Conservation (phyloP, 1,140 invertebrate genomes). For the Penaeus indicus region DNA sequence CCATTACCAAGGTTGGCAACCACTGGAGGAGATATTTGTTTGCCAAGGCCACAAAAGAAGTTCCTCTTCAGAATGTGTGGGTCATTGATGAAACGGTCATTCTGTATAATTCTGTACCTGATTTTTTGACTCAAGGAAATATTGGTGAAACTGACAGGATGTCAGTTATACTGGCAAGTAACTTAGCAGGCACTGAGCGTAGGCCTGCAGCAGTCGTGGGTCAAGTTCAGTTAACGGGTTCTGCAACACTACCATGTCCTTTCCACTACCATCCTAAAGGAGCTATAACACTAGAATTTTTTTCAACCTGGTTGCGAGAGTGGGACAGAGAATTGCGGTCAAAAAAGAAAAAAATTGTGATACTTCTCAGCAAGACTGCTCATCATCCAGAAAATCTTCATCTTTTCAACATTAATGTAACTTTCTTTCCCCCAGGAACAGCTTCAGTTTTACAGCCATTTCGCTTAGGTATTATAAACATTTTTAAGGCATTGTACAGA, state of each 20-base stretch:
- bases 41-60: slow-evolving; percentile 56
- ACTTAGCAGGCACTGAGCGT: slow-evolving; percentile 52
- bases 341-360: slow-evolving; percentile 49
- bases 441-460: slow-evolving; percentile 51
- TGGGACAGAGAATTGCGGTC: slow-evolving; percentile 54
- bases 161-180: slow-evolving; percentile 50
- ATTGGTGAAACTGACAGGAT: slow-evolving; percentile 33
- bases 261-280: slow-evolving; percentile 52
- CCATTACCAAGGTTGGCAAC: slow-evolving; percentile 51
- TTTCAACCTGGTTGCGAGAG: slow-evolving; percentile 47
- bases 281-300: slow-evolving; percentile 41
- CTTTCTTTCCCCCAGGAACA: slow-evolving; percentile 51
- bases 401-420: slow-evolving; percentile 53
- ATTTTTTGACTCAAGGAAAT: slow-evolving; percentile 9
- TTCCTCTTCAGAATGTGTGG: slow-evolving; percentile 56
- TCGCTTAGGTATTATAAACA: slow-evolving; percentile 37
- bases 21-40: slow-evolving; percentile 62
- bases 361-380: slow-evolving; percentile 39
- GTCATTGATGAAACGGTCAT: slow-evolving; percentile 52
- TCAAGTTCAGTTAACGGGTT: slow-evolving; percentile 24
- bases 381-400: slow-evolving; percentile 54
- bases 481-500: slow-evolving; percentile 55
- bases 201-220: slow-evolving; percentile 47
- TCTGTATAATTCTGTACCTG: slow-evolving; percentile 52
- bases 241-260: slow-evolving; percentile 10